Conservation (phyloP, 2,113 vertebrate species). For the Corapipo altera region DNA sequence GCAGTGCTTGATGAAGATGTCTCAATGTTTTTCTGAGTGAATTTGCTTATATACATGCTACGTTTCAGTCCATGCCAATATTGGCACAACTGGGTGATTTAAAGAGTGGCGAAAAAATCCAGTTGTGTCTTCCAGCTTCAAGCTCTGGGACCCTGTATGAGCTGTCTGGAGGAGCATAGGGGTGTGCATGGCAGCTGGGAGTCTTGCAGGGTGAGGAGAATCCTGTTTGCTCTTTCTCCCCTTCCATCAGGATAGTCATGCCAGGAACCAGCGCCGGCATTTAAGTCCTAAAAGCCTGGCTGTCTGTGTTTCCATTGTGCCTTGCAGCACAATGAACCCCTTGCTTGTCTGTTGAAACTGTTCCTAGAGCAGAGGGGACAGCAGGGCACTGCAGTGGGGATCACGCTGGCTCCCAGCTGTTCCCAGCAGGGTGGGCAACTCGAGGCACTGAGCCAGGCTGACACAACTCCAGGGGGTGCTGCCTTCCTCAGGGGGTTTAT, state of each 20-base stretch:
- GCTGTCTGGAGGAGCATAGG: not conserved
- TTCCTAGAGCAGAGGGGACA: not conserved
- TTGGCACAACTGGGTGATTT: not conserved
- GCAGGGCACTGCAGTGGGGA: not conserved
- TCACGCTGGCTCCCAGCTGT: accelerated
- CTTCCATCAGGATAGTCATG: not conserved
- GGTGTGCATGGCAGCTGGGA: not conserved
- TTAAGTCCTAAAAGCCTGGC: not conserved
- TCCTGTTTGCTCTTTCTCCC: not conserved
- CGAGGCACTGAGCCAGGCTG: accelerated
- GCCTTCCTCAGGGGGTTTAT: not conserved
- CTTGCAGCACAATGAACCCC: not conserved
- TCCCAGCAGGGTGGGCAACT: accelerated
- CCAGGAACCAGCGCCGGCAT: not conserved
- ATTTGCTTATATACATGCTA: not conserved
- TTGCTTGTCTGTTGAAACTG: not conserved
- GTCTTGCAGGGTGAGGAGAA: not conserved
- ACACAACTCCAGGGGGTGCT: accelerated
- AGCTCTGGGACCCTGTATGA: not conserved
- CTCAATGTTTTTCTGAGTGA: not conserved
- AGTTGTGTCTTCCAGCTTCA: not conserved
- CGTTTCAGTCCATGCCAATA: not conserved
- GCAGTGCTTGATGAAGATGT: not conserved
- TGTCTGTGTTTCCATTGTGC: not conserved
- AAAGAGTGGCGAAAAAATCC: not conserved